phyloP scores from a whole-genome alignment of 2,113 vertebrate genomes.

The human (Homo sapiens) region GRCh38 chr5:76227501-76228000 shows the following conservation, averaged over 20 bases:
- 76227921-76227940: not conserved
- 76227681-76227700: not conserved
- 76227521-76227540: not conserved
- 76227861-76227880: not conserved
- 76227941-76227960: not conserved
- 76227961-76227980: not conserved
- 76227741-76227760: not conserved
- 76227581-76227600: not conserved
- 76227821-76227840: not conserved
- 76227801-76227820: not conserved
- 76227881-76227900: fast-evolving
- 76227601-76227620: not conserved
- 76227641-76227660: not conserved
- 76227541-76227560: not conserved
- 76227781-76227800: not conserved
- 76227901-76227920: not conserved
- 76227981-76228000: not conserved
- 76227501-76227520: not conserved
- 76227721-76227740: not conserved
- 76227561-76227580: not conserved
- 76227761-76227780: not conserved
- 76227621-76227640: not conserved
- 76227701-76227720: too few relatives aligned
- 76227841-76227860: too few relatives aligned
- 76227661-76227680: not conserved